phyloP scores from a whole-genome alignment of 2,113 vertebrate genomes.

The Bungarus multicinctus region DNA sequence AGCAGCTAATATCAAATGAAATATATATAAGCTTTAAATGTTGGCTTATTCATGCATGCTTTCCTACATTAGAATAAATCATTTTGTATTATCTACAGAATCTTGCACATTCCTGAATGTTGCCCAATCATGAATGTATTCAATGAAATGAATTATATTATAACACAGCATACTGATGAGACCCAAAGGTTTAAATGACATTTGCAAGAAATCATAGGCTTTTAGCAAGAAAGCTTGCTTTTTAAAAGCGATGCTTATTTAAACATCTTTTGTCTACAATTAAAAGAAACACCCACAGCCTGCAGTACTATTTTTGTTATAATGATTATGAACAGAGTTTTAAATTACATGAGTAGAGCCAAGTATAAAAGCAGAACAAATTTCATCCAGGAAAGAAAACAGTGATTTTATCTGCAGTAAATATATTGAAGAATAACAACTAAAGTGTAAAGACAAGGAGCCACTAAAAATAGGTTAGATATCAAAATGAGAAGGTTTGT shows the following conservation, averaged over 20 bases:
- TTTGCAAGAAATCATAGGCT: not conserved
- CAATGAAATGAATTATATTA: slow-evolving; percentile 20
- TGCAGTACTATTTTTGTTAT: not conserved
- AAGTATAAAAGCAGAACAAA: slow-evolving; percentile 4
- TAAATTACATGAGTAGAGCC: not conserved
- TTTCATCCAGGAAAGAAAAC: not conserved
- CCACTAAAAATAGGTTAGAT: not conserved
- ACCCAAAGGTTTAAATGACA: not conserved
- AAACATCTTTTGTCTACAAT: not conserved
- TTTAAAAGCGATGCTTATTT: not conserved
- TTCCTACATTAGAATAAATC: not conserved
- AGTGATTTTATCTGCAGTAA: not conserved
- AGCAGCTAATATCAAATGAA: slow-evolving; percentile 4
- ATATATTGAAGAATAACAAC: not conserved
- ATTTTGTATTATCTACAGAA: slow-evolving; percentile 27
- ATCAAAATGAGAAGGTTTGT: not conserved
- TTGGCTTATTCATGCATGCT: not conserved
- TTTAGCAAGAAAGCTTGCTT: slow-evolving; percentile 9
- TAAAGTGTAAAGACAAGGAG: not conserved
- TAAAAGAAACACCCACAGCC: not conserved
- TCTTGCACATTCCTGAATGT: slow-evolving; percentile 14
- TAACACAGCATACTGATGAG: not conserved
- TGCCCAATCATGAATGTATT: not conserved
- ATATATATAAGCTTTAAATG: not conserved
- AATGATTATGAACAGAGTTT: not conserved